Evolutionary conservation across 2,888 invertebrate genomes (phyloP), one percentile per base, ranked within the genome.

Genomic region (Agonopterix arenella): DNA sequence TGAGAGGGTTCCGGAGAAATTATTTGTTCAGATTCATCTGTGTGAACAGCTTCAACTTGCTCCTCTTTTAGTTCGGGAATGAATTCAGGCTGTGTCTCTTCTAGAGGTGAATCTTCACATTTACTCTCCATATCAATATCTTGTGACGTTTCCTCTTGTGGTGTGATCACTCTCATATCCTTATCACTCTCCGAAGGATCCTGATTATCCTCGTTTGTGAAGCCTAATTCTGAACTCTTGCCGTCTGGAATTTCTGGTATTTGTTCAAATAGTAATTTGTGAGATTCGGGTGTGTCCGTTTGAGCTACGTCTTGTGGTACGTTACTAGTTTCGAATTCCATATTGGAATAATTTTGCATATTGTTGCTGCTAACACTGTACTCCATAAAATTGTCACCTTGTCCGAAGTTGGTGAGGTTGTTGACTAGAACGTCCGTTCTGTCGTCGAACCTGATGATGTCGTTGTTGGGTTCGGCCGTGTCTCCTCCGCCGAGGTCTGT

Each of bases 211-310:
- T 88, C 88, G 66, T 78, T 79, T 18, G 68, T 66, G 60, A 88
- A 88, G 40, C 86, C 86, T 67, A 86, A 60, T 62, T 88, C 86
- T 11, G 86, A 88, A 64, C 84, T 86, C 61, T 89, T 89, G 9
- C 88, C 89, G 62, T 88, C 86, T 40, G 89, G 89, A 58, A 88
- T 88, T 76, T 89, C 89, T 16, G 89, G 89, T 59, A 89, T 89
- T 69, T 89, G 88, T 69, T 89, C 89, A 64, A 88, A 89, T 9
- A 89, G 62, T 47, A 89, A 68, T 60, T 89, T 89, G 59, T 89
- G 88, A 75, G 89, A 89, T 77, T 89, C 89, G 16, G 89, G 89
- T 28, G 89, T 88, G 52, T 89, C 89, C 40, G 89, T 88, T 54
- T 80, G 88, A 47, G 72, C 59, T 5, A 83, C 73, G 38, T 80